These are phyloP conservation scores for Neosilurus hyrtlii DNA, from an alignment of 2,797 vertebrate genomes.

Conservation along the genomic window DNA sequence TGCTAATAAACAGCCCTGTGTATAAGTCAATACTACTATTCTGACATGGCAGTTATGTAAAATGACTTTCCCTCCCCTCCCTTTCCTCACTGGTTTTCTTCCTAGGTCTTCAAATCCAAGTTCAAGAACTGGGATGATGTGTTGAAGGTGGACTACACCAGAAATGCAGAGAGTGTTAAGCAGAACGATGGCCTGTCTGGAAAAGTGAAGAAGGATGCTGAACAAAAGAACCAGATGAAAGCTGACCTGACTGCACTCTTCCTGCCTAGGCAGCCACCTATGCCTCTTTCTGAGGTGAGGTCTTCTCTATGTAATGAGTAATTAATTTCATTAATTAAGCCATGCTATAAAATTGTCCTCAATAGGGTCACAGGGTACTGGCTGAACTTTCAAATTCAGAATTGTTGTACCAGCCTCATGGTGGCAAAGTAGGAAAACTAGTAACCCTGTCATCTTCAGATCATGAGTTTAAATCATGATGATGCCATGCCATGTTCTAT, in stretches of 20 bases:
- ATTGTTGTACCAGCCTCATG: background rate
- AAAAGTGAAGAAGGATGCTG: constrained; percentile 90
- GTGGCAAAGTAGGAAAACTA: too few relatives aligned
- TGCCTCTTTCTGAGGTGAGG: constrained; percentile 79
- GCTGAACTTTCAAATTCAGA: background rate
- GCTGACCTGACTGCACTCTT: constrained; percentile 95
- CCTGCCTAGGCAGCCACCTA: constrained; percentile 89
- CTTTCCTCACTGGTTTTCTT: background rate
- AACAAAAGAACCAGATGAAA: constrained; percentile 95
- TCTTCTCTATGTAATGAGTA: background rate
- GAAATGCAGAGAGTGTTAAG: constrained; percentile 86
- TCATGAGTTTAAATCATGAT: background rate
- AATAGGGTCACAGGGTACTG: background rate
- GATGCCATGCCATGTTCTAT: too few relatives aligned
- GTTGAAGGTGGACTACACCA: constrained; percentile 91
- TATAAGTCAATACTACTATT: background rate
- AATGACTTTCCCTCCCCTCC: background rate
- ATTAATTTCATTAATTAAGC: background rate
- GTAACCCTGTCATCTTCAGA: background rate
- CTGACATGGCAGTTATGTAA: background rate
- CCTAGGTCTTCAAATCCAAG: constrained; percentile 94
- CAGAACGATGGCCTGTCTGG: constrained; percentile 77
- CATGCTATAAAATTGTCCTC: background rate
- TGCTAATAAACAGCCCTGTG: background rate
- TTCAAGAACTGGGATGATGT: constrained; percentile 99